phyloP scores from a whole-genome alignment of 2,797 vertebrate species.

The Urophycis tenuis region DNA sequence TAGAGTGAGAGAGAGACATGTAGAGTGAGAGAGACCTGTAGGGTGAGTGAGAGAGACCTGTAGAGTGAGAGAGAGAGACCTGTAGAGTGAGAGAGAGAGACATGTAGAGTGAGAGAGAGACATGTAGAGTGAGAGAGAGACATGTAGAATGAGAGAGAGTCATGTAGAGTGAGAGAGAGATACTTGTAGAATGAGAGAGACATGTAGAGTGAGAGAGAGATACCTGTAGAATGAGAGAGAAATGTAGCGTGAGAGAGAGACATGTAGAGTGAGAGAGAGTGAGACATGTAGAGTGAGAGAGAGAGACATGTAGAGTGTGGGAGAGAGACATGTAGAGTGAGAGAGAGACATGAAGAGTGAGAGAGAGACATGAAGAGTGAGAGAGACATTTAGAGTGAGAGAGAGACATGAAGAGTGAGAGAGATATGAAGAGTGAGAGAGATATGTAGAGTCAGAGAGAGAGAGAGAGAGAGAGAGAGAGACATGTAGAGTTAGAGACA shows the following conservation, averaged over 20 bases:
- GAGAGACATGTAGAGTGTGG: no score
- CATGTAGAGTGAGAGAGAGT: background rate
- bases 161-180: background rate
- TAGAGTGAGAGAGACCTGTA: background rate
- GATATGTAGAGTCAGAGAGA: background rate
- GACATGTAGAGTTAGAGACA: background rate
- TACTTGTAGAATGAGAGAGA: background rate
- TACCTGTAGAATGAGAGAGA: no score
- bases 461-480: conserved; percentile 3
- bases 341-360: background rate
- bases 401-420: background rate
- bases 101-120: background rate
- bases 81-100: background rate
- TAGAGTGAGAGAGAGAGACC: background rate
- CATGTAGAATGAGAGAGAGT: no score
- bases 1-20: background rate
- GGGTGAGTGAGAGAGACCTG: background rate
- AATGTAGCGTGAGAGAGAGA: background rate
- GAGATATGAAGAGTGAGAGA: no score
- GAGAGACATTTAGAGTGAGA: background rate
- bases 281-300: background rate
- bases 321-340: no score
- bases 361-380: background rate
- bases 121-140: background rate
- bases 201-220: background rate